These are phyloP conservation scores for Coregonus clupeaformis DNA, from an alignment of 2,113 vertebrate species.

Conservation along the genomic window DNA sequence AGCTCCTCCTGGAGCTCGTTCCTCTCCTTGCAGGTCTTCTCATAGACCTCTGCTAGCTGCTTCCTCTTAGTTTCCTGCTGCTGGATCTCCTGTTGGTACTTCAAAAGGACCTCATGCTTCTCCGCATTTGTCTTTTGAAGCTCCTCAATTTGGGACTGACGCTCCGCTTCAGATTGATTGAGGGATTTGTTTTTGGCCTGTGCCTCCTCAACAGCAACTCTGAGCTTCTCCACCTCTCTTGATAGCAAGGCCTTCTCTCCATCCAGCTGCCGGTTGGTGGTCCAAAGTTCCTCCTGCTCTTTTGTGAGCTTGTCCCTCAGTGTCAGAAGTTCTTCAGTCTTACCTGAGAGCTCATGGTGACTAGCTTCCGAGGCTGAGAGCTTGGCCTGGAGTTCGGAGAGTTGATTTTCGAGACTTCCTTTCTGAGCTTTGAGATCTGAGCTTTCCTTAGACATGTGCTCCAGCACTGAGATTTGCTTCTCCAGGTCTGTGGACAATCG, in stretches of 20 bases:
- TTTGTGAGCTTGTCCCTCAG: slow-evolving; percentile 68
- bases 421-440: slow-evolving; percentile 78
- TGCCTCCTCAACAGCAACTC: slow-evolving; percentile 65
- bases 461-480: slow-evolving; percentile 83
- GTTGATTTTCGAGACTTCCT: slow-evolving; percentile 72
- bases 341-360: slow-evolving; percentile 67
- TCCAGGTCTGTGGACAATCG: slow-evolving; percentile 85
- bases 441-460: slow-evolving; percentile 76
- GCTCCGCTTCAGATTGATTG: slow-evolving; percentile 48
- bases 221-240: slow-evolving; percentile 63
- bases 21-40: slow-evolving; percentile 74
- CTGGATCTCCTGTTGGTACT: slow-evolving; percentile 62
- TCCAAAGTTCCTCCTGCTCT: slow-evolving; percentile 72
- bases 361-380: slow-evolving; percentile 69
- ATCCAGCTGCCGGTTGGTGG: slow-evolving; percentile 61
- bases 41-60: slow-evolving; percentile 75
- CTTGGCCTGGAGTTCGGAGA: slow-evolving; percentile 75
- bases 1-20: slow-evolving; percentile 76
- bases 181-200: slow-evolving; percentile 71
- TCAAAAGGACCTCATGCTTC: slow-evolving; percentile 55
- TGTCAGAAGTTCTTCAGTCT: slow-evolving; percentile 73
- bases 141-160: slow-evolving; percentile 65
- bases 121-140: slow-evolving; percentile 66
- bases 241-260: slow-evolving; percentile 65
- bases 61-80: slow-evolving; percentile 65